These are phyloP conservation scores for Gallirallus australis DNA, from an alignment of 2,797 vertebrate genomes.

Conservation along the genomic window DNA sequence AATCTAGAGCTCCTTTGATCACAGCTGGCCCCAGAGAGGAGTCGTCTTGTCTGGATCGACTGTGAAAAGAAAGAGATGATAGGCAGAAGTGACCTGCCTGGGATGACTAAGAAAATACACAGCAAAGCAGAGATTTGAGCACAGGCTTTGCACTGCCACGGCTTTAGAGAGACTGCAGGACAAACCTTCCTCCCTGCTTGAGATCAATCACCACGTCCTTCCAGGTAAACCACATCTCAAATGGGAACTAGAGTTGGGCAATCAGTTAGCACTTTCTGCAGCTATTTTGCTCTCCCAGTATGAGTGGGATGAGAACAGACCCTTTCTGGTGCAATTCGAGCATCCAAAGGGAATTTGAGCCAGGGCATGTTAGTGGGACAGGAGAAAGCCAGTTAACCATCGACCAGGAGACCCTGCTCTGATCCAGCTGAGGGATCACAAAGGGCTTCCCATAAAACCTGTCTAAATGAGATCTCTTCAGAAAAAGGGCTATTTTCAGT, in stretches of 20 bases:
- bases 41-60: conserved; percentile 43
- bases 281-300: background rate
- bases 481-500: conserved; percentile 3
- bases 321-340: background rate
- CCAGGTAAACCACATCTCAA: background rate
- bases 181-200: background rate
- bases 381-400: background rate
- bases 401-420: fast-evolving
- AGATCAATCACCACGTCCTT: background rate
- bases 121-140: background rate
- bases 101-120: background rate
- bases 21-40: conserved; percentile 40
- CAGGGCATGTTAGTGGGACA: background rate
- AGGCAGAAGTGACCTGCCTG: conserved; percentile 21
- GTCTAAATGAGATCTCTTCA: background rate
- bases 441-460: background rate
- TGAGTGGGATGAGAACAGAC: fast-evolving
- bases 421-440: background rate
- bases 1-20: conserved; percentile 65
- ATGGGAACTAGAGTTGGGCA: background rate
- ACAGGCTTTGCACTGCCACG: background rate
- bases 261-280: fast-evolving
- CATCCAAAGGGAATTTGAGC: background rate
- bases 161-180: background rate
- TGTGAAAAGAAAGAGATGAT: conserved; percentile 26